Percentiles rank a stretch among this genome's conserved stretches.
phyloP scores from a whole-genome alignment of 2,888 invertebrate species.

The Eupithecia insigniata region DNA sequence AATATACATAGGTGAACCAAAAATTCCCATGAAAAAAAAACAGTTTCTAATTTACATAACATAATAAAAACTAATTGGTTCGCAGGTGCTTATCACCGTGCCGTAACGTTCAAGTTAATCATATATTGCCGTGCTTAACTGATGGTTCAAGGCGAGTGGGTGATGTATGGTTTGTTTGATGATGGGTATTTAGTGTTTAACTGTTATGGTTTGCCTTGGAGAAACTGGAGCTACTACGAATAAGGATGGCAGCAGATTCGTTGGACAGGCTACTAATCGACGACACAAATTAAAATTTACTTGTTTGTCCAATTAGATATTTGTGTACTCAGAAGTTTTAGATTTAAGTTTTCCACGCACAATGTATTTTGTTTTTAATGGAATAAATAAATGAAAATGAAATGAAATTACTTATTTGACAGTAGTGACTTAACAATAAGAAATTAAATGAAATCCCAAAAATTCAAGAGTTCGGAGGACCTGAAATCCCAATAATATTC shows the following conservation, averaged over 20 bases:
- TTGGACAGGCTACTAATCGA: neutral
- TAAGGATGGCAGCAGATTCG: neutral
- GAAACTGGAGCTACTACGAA: neutral
- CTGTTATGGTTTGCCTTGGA: neutral
- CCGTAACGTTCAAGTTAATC: slow-evolving; percentile 59
- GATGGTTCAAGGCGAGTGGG: slow-evolving; percentile 47
- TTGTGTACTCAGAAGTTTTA: too few species aligned
- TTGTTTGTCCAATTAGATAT: too few species aligned
- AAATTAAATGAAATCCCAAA: too few species aligned
- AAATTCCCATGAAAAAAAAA: slow-evolving; percentile 12
- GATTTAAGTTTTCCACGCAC: too few species aligned
- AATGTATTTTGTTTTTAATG: too few species aligned
- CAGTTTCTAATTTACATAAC: slow-evolving; percentile 17
- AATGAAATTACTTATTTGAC: too few species aligned
- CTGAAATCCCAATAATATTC: too few species aligned
- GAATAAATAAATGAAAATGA: too few species aligned
- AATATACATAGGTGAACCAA: neutral
- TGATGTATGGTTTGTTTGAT: slow-evolving; percentile 34
- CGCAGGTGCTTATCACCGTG: slow-evolving; percentile 57
- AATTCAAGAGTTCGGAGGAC: too few species aligned
- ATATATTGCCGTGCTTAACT: slow-evolving; percentile 46
- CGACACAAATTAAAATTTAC: too few species aligned
- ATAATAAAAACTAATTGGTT: slow-evolving; percentile 35
- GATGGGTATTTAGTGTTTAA: slow-evolving; percentile 8
- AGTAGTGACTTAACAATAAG: too few species aligned